A percentile compares a stretch with the other conserved stretches of the same genome.
Evolutionary conservation across 2,797 vertebrate species (phyloP).

Genomic region (Zalophus californianus): DNA sequence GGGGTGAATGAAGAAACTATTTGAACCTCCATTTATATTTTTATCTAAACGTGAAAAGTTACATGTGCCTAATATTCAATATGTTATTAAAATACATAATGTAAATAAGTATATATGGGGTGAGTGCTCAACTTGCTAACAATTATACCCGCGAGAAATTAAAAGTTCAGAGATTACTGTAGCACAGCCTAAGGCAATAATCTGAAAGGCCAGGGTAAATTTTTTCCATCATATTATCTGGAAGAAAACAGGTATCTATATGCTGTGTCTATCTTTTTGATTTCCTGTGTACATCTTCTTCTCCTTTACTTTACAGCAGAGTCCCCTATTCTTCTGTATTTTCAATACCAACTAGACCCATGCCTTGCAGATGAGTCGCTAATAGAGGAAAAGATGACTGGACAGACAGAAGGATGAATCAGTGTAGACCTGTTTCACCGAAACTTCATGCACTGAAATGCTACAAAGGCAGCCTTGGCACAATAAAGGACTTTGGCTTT

Average conservation of each 20-base stretch:
- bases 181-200: background rate
- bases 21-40: background rate
- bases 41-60: background rate
- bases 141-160: background rate
- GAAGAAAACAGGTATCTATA: background rate
- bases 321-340: background rate
- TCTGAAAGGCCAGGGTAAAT: background rate
- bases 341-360: background rate
- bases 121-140: background rate
- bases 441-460: rapidly evolving
- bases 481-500: background rate
- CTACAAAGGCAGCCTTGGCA: background rate
- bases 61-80: background rate
- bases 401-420: background rate
- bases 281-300: background rate
- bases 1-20: background rate
- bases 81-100: background rate
- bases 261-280: background rate
- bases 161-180: background rate
- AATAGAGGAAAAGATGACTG: background rate
- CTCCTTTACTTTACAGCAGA: background rate
- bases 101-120: background rate
- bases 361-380: background rate
- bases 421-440: background rate
- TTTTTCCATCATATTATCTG: background rate